Evolutionary conservation across 2,888 invertebrate genomes (phyloP), one percentile per base, ranked within the genome.

Genomic region (Hyles lineata): DNA sequence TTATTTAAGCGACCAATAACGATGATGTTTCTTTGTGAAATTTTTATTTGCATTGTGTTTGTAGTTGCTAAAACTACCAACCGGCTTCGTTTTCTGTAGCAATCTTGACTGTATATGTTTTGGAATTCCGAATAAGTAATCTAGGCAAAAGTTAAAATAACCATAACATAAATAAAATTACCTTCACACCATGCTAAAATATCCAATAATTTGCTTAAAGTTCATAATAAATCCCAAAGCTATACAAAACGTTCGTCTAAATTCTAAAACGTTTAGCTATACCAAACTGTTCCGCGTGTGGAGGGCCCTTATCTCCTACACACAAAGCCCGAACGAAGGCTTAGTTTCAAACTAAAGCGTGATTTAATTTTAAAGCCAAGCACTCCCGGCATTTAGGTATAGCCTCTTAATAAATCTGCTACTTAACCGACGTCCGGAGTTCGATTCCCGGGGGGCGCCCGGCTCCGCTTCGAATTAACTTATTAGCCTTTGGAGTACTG

Each of bases 401-500:
- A 89, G 88, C 89, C 93, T 90, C 90, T 92, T 89, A 93, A 94
- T 93, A 94, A 93, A 93, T 92, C 92, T 91, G 88, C 87, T 89
- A 87, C 90, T 92, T 92, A 89, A 82, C 85, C 81, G 76, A 80
- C 86, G 88, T 88, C 87, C 89, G 86, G 89, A 87, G 89, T 93
- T 93, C 90, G 91, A 90, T 85, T 92, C 93, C 92, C 93, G 87
- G 76, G 85, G 90, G 93, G 83, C 82, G 74, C 78, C 77, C 78
- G 83, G 82, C 84, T 85, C 86, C 87, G 87, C 80, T 85, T 78
- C 83, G 86, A 87, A 92, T 93, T 92, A 92, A 90, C 89, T 91
- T 83, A 88, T 87, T 89, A 85, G 87, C 85, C 85, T 85, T 81
- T 82, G 76, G 81, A 83, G 82, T 81, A 89, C 91, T 92, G 92